Evolutionary conservation across 1,140 invertebrate species (phyloP).

Genomic region (Drosophila elegans): DNA sequence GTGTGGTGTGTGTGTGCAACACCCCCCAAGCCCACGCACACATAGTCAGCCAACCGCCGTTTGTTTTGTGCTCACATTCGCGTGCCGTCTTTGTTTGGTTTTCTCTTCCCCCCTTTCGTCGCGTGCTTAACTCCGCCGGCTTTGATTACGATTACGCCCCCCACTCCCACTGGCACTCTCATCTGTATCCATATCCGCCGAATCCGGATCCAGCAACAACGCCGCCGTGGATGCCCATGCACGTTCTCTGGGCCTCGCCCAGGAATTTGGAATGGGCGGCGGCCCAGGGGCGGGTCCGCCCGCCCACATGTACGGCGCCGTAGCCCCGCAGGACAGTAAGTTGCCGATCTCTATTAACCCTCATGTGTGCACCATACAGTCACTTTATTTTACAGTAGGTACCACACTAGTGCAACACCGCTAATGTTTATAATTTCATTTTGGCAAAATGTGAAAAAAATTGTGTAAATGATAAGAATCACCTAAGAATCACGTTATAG

Average conservation of each 20-base stretch:
- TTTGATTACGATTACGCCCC: slow-evolving; percentile 25
- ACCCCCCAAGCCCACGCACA: slow-evolving; percentile 66
- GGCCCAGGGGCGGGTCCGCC: slow-evolving; percentile 77
- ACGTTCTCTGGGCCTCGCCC: slow-evolving; percentile 79
- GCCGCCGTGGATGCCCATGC: slow-evolving; percentile 84
- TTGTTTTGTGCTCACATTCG: slow-evolving; percentile 75
- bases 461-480: too few species aligned
- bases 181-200: slow-evolving; percentile 55
- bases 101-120: slow-evolving; percentile 19
- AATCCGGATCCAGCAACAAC: slow-evolving; percentile 76
- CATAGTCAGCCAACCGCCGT: slow-evolving; percentile 29
- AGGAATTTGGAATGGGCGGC: slow-evolving; percentile 85
- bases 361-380: not conserved
- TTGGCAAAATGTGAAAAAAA: too few species aligned
- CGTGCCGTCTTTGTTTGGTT: slow-evolving; percentile 57
- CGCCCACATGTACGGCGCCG: slow-evolving; percentile 82
- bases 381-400: too few species aligned
- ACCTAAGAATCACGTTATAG: too few species aligned
- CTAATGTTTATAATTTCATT: too few species aligned
- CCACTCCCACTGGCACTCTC: slow-evolving; percentile 42
- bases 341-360: not conserved
- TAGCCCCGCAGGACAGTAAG: slow-evolving; percentile 85
- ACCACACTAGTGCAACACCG: too few species aligned
- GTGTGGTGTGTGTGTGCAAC: slow-evolving; percentile 41
- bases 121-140: slow-evolving; percentile 25